phyloP scores from a whole-genome alignment of 2,113 vertebrate genomes.

The Ptilonorhynchus violaceus region DNA sequence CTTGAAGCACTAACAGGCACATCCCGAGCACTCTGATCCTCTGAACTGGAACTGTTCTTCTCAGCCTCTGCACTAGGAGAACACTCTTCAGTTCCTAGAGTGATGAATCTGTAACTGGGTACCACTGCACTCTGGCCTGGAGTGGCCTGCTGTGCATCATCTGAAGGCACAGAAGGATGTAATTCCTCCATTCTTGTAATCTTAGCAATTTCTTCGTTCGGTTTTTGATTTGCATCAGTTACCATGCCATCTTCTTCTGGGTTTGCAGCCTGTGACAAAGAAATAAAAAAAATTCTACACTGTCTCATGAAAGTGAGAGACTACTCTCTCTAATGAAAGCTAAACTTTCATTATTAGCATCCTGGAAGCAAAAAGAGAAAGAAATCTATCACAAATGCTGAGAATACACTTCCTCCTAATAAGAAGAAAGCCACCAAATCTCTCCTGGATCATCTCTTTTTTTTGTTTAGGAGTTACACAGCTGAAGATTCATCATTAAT shows the following conservation, averaged over 20 bases:
- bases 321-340: too few species aligned
- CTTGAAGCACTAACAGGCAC: slow-evolving; percentile 69
- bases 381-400: neutral
- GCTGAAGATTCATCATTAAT: neutral
- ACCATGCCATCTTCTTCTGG: neutral
- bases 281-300: neutral
- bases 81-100: neutral
- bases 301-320: too few species aligned
- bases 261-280: slow-evolving; percentile 44
- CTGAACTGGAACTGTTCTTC: neutral
- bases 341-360: neutral
- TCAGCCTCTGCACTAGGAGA: slow-evolving; percentile 10
- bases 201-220: neutral
- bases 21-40: neutral
- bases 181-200: neutral
- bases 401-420: neutral
- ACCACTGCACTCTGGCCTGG: neutral
- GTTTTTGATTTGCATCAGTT: slow-evolving; percentile 12
- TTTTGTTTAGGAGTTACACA: neutral
- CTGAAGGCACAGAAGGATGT: neutral
- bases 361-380: neutral
- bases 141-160: neutral
- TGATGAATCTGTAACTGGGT: neutral
- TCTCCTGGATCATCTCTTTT: neutral
- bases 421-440: neutral